Base-by-base conservation (phyloP, 2,888 invertebrate species). In the Neelides folsomi region DNA sequence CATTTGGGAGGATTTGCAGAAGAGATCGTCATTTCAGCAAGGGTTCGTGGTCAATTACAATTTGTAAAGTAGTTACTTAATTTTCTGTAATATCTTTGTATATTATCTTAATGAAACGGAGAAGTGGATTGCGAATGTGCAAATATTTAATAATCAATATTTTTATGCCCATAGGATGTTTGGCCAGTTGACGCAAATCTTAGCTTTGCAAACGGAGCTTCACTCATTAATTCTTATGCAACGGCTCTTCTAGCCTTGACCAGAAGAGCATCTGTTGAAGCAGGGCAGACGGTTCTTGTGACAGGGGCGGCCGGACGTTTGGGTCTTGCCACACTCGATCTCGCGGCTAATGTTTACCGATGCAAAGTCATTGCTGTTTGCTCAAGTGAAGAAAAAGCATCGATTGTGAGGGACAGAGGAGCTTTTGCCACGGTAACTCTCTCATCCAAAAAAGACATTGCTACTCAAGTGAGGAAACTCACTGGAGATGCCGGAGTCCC, bases 281-380 rank as follows among this genome's bases (percentile, higher is more conserved):
- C 77, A 64, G 71, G 77, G 43, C 76, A 79, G 55, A 73, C 73
- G 44, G 74, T 82, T n/a, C 67, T 83, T 10, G 74, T 82, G 37
- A 77, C 81, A 41, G 78, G 79, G 36, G 79, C 79, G 8, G 72
- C 78, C 47, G 81, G 79, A 16, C 78, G 79, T 9, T 70, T 78
- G 42, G 78, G 78, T 13, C 67, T 81, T 42, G 82, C 82, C 51
- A 78, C 79, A 40, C 76, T 81, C 16, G 82, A 83, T 70, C 72
- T 83, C 42, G 81, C 81, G 40, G 75, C 79, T 10, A 80, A 79
- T 68, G 75, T 81, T 45, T 82, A 77, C 65, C 76, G 76, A 67
- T 77, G 80, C 27, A 76, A 79, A 71, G 81, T 82, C 3, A 78
- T 82, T 61, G 81, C 77, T n/a, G 76, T 81, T n/a, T 78, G 79